These are phyloP conservation scores for Streptopelia turtur DNA, from an alignment of 2,797 vertebrate species.

Conservation along the genomic window DNA sequence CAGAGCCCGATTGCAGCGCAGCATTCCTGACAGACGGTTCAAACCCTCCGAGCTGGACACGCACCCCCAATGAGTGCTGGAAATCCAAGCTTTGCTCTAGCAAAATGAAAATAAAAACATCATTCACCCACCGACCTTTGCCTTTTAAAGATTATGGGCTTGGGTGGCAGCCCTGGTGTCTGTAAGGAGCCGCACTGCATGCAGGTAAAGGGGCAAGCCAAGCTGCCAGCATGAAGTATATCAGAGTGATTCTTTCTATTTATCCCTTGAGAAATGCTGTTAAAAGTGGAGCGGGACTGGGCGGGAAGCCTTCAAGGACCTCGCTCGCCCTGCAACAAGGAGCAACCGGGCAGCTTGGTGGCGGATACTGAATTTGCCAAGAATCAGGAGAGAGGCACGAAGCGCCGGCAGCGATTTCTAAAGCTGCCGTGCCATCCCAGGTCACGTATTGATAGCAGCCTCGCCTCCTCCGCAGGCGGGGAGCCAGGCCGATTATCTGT, in stretches of 20 bases:
- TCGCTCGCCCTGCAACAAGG: fast-evolving
- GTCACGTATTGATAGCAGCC: constrained; percentile 30
- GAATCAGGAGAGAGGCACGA: neutral
- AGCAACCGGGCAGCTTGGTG: fast-evolving
- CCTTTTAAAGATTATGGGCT: neutral
- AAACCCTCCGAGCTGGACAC: neutral
- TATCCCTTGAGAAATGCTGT: neutral
- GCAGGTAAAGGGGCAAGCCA: neutral
- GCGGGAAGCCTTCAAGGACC: fast-evolving
- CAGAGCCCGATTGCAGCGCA: fast-evolving
- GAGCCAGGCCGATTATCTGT: constrained; percentile 55
- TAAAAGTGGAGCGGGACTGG: neutral
- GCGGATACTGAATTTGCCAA: fast-evolving
- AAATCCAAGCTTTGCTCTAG: neutral
- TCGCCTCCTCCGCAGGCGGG: neutral
- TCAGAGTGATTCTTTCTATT: neutral
- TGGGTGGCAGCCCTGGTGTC: neutral
- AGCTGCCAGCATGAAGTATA: neutral
- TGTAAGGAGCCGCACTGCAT: fast-evolving
- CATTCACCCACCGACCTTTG: neutral
- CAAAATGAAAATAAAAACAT: neutral
- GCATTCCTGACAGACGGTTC: neutral
- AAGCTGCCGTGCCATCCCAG: neutral
- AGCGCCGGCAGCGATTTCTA: neutral
- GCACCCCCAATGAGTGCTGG: neutral